phyloP scores from a whole-genome alignment of 2,113 vertebrate genomes.

The Gymnocephalus cernua region DNA sequence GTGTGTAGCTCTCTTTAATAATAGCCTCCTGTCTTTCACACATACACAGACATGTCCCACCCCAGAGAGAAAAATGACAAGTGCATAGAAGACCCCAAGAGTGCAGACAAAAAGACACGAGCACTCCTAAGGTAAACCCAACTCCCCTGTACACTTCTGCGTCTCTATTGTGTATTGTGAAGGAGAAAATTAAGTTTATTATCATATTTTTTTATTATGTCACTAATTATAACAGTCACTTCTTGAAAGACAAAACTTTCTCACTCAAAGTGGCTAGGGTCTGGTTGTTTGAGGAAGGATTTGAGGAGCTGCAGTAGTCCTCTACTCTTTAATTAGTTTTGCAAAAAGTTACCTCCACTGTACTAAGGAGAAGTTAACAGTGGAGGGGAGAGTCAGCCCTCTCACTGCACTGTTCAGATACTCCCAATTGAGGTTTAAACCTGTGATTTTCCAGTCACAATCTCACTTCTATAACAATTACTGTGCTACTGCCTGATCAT shows the following conservation, averaged over 20 bases:
- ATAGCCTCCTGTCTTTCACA: slow-evolving; percentile 72
- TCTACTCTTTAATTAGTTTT: slow-evolving; percentile 30
- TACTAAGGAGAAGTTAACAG: slow-evolving; percentile 10
- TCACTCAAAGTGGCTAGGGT: background rate
- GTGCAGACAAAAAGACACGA: slow-evolving; percentile 92
- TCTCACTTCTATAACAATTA: slow-evolving; percentile 60
- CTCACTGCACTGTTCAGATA: slow-evolving; percentile 14
- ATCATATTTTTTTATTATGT: background rate
- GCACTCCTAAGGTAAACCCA: slow-evolving; percentile 89
- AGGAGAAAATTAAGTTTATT: background rate
- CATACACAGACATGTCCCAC: slow-evolving; percentile 88
- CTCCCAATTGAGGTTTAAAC: slow-evolving; percentile 39
- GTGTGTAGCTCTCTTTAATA: slow-evolving; percentile 75
- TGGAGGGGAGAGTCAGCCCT: slow-evolving; percentile 1
- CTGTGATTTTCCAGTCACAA: slow-evolving; percentile 61
- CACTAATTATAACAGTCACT: background rate
- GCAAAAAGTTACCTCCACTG: slow-evolving; percentile 9
- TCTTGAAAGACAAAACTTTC: background rate
- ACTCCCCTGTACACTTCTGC: background rate
- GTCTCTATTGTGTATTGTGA: slow-evolving; percentile 8
- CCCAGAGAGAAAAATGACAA: slow-evolving; percentile 91
- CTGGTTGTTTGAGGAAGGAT: slow-evolving; percentile 18
- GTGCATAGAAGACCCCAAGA: slow-evolving; percentile 90
- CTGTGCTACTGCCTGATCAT: slow-evolving; percentile 48
- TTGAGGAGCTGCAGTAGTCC: background rate